Evolutionary conservation across 2,113 vertebrate genomes (phyloP).

Genomic region (Tachysurus vachellii): DNA sequence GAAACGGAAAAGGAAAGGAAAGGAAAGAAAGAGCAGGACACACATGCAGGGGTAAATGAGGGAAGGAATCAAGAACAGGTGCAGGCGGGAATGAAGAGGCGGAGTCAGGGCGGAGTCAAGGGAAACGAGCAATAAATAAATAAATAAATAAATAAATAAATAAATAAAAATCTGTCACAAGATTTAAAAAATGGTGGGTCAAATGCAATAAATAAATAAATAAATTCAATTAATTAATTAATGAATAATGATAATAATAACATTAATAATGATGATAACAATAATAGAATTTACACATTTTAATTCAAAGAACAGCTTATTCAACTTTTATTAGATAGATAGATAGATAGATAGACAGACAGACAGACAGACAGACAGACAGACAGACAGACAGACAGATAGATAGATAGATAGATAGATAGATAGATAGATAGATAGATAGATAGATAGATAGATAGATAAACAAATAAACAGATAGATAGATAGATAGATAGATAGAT

Average conservation of each 20-base stretch:
- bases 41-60: background rate
- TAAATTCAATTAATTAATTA: too few relatives aligned
- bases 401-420: background rate
- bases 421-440: background rate
- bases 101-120: background rate
- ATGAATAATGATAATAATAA: too few relatives aligned
- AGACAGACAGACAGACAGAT: background rate
- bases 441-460: background rate
- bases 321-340: background rate
- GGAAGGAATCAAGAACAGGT: slow-evolving; percentile 10
- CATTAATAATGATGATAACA: too few relatives aligned
- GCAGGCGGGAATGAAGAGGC: slow-evolving; percentile 9
- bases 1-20: background rate
- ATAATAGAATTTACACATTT: too few relatives aligned
- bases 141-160: background rate
- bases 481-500: background rate
- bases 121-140: background rate
- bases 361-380: background rate
- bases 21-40: background rate
- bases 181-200: too few relatives aligned
- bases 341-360: background rate
- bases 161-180: background rate
- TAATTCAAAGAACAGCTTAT: too few relatives aligned
- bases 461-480: too few relatives aligned
- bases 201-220: too few relatives aligned